Evolutionary conservation across 2,888 invertebrate genomes (phyloP), one percentile per base, ranked within the genome.

Genomic region (Serrognathus titanus): DNA sequence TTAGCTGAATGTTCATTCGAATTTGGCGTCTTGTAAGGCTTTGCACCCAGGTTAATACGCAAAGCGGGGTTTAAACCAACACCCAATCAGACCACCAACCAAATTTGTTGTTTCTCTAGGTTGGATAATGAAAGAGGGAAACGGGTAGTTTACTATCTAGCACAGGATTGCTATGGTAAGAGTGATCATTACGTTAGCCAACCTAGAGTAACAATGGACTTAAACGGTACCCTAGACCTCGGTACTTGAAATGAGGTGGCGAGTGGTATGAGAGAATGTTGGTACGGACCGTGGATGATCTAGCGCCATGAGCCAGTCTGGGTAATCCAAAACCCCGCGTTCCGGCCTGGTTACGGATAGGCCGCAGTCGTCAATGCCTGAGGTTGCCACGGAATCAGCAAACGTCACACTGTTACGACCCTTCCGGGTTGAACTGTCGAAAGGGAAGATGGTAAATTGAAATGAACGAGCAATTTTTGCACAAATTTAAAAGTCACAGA

Each of bases 301-400:
- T 63, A 68, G 61, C 20, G 72, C 69, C 51, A 76, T 80, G 71
- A 82, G 79, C 83, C 83, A 83, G 71, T 81, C 79, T 70, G 80
- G 82, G 78, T 83, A 83, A 74, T 82, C 80, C 75, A 83, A 77
- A 67, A 81, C 75, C 73, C 82, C 83, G 69, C 79, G 80, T 69
- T 79, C 77, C 56, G 82, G 81, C 69, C 79, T 77, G 72, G 80
- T 80, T 69, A 82, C 74, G 69, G 82, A 82, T 71, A 80, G 79
- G 72, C 82, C 82, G 64, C 60, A 61, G 62, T 79, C 78, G 72
- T 80, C 80, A 64, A 80, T 76, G 67, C 80, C 80, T 48, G 70
- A 60, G 9, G 60, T 58, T 51, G 67, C 66, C 48, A 71, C 63
- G 58, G 68, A 68, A 62, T 76, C 76, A 54, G 76, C 77, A 67